Evolutionary conservation across 2,113 vertebrate genomes (phyloP).

Genomic region (Podocnemis expansa): DNA sequence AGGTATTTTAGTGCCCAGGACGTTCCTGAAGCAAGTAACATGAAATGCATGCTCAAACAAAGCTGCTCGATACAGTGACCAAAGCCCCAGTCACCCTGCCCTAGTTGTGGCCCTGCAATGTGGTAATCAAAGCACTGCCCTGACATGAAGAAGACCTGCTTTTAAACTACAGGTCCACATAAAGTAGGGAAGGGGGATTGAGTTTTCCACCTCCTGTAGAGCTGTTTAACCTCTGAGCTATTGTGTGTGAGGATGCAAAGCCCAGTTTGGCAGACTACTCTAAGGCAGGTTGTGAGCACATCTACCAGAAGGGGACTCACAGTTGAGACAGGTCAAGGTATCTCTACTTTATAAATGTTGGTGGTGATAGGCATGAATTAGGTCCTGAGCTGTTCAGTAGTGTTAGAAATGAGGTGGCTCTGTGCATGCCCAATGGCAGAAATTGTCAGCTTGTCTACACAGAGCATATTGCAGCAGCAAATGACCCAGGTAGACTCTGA

Average conservation of each 20-base stretch:
- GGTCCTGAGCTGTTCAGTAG: neutral
- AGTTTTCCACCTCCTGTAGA: neutral
- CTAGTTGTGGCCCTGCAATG: no score
- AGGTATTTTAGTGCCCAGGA: no score
- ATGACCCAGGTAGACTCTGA: neutral
- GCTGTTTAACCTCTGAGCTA: neutral
- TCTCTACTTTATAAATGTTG: neutral
- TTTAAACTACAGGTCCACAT: neutral
- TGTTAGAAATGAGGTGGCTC: neutral
- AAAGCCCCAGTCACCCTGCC: no score
- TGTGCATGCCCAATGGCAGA: neutral
- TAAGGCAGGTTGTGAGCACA: neutral
- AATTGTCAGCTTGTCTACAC: neutral
- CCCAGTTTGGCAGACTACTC: neutral
- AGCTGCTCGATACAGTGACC: no score
- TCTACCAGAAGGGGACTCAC: neutral
- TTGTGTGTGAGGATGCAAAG: neutral
- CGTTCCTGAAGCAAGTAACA: no score
- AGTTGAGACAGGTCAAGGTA: neutral
- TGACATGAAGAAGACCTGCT: neutral
- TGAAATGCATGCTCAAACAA: no score
- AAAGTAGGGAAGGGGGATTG: neutral
- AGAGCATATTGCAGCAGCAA: neutral
- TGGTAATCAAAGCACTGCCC: neutral
- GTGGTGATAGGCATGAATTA: neutral